phyloP scores from a whole-genome alignment of 2,797 vertebrate genomes.

The Rachycentron canadum region DNA sequence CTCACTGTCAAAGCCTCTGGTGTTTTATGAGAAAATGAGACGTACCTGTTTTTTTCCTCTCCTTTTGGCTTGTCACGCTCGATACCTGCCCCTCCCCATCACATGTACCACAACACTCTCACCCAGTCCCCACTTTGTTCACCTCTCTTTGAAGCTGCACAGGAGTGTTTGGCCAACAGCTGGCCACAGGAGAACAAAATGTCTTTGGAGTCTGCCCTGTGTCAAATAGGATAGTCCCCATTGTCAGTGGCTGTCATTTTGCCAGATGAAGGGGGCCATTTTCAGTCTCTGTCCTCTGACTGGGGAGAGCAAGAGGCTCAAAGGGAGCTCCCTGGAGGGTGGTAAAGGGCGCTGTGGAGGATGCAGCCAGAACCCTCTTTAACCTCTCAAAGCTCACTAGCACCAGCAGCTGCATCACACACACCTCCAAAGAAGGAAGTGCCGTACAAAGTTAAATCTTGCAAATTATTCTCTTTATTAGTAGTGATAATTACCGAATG shows the following conservation, averaged over 20 bases:
- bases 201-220: slow-evolving; percentile 63
- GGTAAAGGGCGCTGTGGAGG: slow-evolving; percentile 60
- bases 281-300: slow-evolving; percentile 45
- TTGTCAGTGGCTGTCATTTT: slow-evolving; percentile 67
- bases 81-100: slow-evolving; percentile 43
- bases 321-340: slow-evolving; percentile 65
- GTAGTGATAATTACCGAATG: neutral
- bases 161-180: slow-evolving; percentile 50
- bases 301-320: slow-evolving; percentile 52
- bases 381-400: slow-evolving; percentile 23
- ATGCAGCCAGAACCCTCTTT: slow-evolving; percentile 27
- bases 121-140: slow-evolving; percentile 42
- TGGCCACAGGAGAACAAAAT: slow-evolving; percentile 58
- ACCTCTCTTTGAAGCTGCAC: slow-evolving; percentile 69
- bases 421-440: neutral
- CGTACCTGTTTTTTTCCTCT: slow-evolving; percentile 22
- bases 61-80: slow-evolving; percentile 35
- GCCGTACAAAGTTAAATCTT: neutral
- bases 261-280: slow-evolving; percentile 45
- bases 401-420: slow-evolving; percentile 5
- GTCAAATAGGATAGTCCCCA: slow-evolving; percentile 59
- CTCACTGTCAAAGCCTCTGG: slow-evolving; percentile 21
- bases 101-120: slow-evolving; percentile 5
- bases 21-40: slow-evolving; percentile 50
- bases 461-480: neutral